Evolutionary conservation across 2,113 vertebrate genomes (phyloP).

Genomic region (Elephas maximus): DNA sequence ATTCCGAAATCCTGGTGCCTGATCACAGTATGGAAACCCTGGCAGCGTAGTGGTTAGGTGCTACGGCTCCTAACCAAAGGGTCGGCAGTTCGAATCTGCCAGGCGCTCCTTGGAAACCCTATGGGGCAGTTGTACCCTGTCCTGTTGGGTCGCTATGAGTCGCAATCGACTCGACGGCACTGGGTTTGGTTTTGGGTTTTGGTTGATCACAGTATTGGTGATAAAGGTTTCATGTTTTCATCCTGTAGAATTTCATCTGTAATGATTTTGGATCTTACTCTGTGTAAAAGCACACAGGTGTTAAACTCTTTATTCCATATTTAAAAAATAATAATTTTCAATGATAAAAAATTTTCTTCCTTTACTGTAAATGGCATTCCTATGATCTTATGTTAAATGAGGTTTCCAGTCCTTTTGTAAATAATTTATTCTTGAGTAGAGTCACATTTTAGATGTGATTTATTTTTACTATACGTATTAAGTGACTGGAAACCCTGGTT

Average conservation of each 20-base stretch:
- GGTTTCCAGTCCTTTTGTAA: conserved; percentile 73
- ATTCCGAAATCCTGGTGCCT: conserved; percentile 29
- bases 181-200: too few relatives aligned
- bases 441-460: conserved; percentile 72
- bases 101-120: too few relatives aligned
- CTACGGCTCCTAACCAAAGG: too few relatives aligned
- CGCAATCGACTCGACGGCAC: too few relatives aligned
- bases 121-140: too few relatives aligned
- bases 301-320: conserved; percentile 36
- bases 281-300: not conserved
- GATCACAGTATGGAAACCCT: not conserved
- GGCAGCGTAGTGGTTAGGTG: too few relatives aligned
- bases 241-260: not conserved
- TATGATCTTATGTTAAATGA: conserved; percentile 35
- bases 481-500: too few relatives aligned
- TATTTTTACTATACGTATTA: conserved; percentile 61
- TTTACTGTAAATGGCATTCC: conserved; percentile 56
- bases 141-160: too few relatives aligned
- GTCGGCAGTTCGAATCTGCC: too few relatives aligned
- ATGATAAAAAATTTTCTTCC: conserved; percentile 3
- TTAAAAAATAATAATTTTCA: conserved; percentile 56
- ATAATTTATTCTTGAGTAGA: conserved; percentile 71
- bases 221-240: conserved; percentile 38
- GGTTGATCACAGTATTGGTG: not conserved
- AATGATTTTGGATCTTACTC: conserved; percentile 13